Conservation (phyloP, 2,888 invertebrate species). For the Aphodius sticticus region DNA sequence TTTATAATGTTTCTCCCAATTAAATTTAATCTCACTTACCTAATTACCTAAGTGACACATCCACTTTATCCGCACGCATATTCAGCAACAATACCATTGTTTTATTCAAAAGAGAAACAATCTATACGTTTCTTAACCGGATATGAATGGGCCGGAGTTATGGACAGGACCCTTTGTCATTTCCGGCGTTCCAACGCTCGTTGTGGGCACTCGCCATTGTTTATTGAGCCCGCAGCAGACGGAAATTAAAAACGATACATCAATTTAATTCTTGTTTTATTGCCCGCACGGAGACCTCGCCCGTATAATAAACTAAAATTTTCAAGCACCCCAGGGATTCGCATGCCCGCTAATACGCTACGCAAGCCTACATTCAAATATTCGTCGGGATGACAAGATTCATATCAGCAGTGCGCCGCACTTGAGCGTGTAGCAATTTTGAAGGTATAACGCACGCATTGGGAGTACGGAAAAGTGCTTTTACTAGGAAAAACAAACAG, state of each 20-base stretch:
- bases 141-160: neutral
- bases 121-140: neutral
- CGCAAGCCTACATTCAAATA: neutral
- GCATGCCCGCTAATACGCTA: neutral
- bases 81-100: neutral
- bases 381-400: neutral
- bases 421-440: neutral
- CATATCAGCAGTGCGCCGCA: neutral
- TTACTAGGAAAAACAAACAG: too few relatives aligned
- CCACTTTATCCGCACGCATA: neutral
- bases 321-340: neutral
- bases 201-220: neutral
- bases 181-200: neutral
- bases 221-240: slow-evolving; percentile 4
- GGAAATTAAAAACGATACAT: slow-evolving; percentile 4
- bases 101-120: neutral
- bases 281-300: neutral
- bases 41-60: neutral
- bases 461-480: neutral
- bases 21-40: too few relatives aligned
- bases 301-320: neutral
- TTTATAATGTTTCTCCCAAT: too few relatives aligned
- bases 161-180: neutral
- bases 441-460: neutral
- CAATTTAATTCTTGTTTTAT: slow-evolving; percentile 4